Conservation (phyloP, 1,140 invertebrate genomes). For the Muscidifurax raptorellus region DNA sequence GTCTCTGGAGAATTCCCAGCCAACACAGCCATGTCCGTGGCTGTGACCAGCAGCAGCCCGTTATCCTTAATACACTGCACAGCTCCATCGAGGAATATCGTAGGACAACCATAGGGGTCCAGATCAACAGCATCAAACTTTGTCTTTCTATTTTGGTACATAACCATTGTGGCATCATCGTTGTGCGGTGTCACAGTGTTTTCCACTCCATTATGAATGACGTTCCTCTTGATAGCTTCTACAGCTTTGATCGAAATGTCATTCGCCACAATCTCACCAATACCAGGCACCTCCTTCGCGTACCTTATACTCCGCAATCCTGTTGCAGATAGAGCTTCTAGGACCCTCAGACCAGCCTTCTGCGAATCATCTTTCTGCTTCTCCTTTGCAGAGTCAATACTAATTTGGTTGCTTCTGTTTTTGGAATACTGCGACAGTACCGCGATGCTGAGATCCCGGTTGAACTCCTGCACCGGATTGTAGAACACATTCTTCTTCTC, state of each 20-base stretch:
- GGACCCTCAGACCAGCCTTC: conserved; percentile 81
- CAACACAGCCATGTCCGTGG: conserved; percentile 98
- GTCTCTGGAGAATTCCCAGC: conserved; percentile 97
- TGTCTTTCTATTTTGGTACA: conserved; percentile 86
- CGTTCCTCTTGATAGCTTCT: conserved; percentile 89
- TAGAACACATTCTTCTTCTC: conserved; percentile 91
- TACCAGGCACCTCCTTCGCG: conserved; percentile 92
- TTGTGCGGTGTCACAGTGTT: conserved; percentile 84
- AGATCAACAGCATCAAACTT: conserved; percentile 95
- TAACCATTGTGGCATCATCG: conserved; percentile 89
- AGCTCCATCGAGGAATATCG: conserved; percentile 94
- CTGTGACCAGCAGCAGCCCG: conserved; percentile 93
- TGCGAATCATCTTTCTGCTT: conserved; percentile 48
- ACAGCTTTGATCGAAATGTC: conserved; percentile 94
- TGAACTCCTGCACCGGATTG: conserved; percentile 98
- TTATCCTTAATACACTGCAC: conserved; percentile 88
- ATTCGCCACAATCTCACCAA: conserved; percentile 93
- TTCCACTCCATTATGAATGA: conserved; percentile 86
- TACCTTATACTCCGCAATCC: conserved; percentile 97
- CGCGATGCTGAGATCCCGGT: conserved; percentile 87
- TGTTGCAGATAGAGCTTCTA: conserved; percentile 97
- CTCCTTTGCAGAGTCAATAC: conserved; percentile 52
- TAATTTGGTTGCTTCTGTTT: conserved; percentile 55
- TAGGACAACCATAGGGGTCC: conserved; percentile 98
- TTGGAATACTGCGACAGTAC: conserved; percentile 71